Evolutionary conservation across 2,888 invertebrate genomes (phyloP).

Genomic region (Metacarcinus magister): DNA sequence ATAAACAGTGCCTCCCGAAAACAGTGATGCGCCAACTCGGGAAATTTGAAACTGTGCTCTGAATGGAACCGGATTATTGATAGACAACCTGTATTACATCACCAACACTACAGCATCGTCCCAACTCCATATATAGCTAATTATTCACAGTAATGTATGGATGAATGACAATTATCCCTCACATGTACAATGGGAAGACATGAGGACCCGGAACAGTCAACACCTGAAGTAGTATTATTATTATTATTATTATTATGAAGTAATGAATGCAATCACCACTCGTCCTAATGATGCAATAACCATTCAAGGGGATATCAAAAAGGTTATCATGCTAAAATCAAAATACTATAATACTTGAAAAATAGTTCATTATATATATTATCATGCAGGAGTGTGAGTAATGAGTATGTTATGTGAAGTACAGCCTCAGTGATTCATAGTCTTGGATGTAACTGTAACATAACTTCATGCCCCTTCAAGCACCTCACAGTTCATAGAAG

Average conservation of each 20-base stretch:
- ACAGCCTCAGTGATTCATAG: background rate
- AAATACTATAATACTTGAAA: background rate
- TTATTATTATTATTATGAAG: background rate
- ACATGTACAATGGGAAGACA: background rate
- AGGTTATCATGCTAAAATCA: background rate
- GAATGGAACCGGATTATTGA: too few species aligned
- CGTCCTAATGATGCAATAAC: background rate
- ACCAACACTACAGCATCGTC: background rate
- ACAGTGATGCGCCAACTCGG: too few species aligned
- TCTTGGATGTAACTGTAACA: background rate
- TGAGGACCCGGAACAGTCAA: slow-evolving; percentile 9
- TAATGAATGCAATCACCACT: background rate
- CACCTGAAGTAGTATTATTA: background rate
- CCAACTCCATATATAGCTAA: background rate
- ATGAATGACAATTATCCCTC: background rate
- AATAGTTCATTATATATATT: background rate
- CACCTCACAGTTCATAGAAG: background rate
- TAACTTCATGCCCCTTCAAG: background rate
- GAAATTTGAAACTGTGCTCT: too few species aligned
- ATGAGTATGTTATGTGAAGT: background rate
- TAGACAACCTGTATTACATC: too few species aligned
- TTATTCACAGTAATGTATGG: background rate
- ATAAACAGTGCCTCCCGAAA: too few species aligned
- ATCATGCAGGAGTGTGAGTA: background rate
- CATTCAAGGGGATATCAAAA: slow-evolving; percentile 16